phyloP scores from a whole-genome alignment of 2,797 vertebrate species.

The Bradypus variegatus region DNA sequence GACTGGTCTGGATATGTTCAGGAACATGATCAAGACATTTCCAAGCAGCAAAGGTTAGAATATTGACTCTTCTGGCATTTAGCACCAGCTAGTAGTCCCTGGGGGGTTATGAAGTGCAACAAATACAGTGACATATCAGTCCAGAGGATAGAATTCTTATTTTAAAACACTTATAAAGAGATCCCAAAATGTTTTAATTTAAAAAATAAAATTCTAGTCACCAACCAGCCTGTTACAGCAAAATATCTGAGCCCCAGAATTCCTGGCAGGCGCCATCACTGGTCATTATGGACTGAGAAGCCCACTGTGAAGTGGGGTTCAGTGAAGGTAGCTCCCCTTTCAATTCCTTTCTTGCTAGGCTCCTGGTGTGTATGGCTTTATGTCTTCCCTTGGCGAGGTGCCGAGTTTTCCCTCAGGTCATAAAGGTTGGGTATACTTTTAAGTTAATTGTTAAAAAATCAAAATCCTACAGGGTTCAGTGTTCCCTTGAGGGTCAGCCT shows the following conservation, averaged over 20 bases:
- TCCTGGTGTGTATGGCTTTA: background rate
- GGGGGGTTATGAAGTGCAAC: background rate
- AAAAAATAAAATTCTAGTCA: background rate
- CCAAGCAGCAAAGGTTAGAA: background rate
- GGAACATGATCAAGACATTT: no score
- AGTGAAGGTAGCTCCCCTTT: accelerated
- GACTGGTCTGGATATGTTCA: no score
- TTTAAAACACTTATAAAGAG: background rate
- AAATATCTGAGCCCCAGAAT: background rate
- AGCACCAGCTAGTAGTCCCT: background rate
- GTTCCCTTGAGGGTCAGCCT: background rate
- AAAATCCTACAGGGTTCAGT: background rate
- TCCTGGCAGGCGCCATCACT: accelerated
- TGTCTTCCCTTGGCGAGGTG: background rate
- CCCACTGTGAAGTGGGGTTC: background rate
- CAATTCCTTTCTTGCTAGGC: background rate
- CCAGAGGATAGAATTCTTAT: background rate
- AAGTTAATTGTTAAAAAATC: background rate
- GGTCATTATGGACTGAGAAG: accelerated
- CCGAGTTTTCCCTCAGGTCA: accelerated
- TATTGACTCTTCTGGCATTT: background rate
- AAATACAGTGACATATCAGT: background rate
- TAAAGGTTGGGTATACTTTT: background rate
- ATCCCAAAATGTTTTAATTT: background rate
- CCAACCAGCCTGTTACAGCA: background rate